Evolutionary conservation across 1,140 invertebrate genomes (phyloP).

Genomic region (Neodiprion fabricii): DNA sequence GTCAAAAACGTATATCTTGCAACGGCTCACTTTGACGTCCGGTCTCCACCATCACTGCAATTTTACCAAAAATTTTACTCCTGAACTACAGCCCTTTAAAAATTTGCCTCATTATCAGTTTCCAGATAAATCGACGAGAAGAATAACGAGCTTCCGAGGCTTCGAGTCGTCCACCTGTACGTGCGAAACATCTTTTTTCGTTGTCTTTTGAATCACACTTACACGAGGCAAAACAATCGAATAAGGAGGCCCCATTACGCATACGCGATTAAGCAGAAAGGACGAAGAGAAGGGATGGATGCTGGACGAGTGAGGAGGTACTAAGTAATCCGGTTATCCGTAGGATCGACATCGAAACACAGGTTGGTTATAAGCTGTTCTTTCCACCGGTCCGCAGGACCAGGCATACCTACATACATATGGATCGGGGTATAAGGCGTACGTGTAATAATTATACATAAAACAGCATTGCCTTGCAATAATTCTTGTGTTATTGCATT

Average conservation of each 20-base stretch:
- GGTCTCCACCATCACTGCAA: no score
- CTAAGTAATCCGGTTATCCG: background rate
- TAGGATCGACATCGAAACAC: background rate
- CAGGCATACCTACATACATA: background rate
- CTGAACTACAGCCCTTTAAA: no score
- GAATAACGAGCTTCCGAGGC: no score
- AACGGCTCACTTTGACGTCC: no score
- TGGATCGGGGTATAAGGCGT: background rate
- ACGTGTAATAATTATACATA: conserved; percentile 54
- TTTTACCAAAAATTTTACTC: no score
- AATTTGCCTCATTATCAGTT: no score
- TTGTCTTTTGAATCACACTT: no score
- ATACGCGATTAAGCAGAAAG: background rate
- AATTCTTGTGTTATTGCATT: conserved; percentile 59
- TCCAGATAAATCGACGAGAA: no score
- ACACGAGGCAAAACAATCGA: background rate
- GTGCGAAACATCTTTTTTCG: no score
- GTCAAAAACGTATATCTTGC: no score
- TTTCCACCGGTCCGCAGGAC: no score
- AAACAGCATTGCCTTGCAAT: conserved; percentile 59
- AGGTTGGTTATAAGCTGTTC: background rate
- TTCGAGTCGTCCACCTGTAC: no score
- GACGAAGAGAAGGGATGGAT: background rate
- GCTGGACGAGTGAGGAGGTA: background rate
- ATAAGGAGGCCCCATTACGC: background rate